Conservation (phyloP, 1,140 invertebrate species). For the Apis mellifera region DNA sequence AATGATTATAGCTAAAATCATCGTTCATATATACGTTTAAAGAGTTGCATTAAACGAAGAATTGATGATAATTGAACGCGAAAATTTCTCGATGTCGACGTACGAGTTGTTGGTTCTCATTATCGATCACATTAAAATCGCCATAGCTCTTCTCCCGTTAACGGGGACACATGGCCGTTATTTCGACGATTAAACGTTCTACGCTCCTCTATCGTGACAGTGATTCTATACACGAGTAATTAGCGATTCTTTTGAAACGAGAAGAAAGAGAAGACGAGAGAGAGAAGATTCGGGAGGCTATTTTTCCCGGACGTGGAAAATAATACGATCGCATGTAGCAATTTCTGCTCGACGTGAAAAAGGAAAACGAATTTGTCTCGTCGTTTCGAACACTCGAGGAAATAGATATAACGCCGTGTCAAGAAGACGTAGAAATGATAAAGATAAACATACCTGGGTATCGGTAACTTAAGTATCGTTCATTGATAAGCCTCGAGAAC, state of each 20-base stretch:
- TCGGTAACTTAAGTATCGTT: neutral
- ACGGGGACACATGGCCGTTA: neutral
- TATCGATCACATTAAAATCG: constrained; percentile 20
- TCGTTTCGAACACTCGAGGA: neutral
- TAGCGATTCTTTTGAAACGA: neutral
- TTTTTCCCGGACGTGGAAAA: neutral
- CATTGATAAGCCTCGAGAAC: neutral
- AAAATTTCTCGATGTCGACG: neutral
- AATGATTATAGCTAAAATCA: no score
- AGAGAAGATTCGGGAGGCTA: neutral
- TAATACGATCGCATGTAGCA: constrained; percentile 2
- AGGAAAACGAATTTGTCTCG: constrained; percentile 17
- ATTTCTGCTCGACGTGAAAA: neutral
- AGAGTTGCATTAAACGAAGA: neutral
- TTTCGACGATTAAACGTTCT: neutral
- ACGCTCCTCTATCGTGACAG: neutral
- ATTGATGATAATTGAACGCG: neutral
- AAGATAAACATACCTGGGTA: neutral
- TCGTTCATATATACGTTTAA: no score
- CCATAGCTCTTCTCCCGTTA: neutral
- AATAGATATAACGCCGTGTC: neutral
- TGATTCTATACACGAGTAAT: neutral
- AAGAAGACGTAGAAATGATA: neutral
- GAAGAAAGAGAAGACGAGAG: no score
- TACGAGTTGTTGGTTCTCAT: neutral